Base-by-base conservation (phyloP, 2,113 vertebrate species). In the Physeter macrocephalus region DNA sequence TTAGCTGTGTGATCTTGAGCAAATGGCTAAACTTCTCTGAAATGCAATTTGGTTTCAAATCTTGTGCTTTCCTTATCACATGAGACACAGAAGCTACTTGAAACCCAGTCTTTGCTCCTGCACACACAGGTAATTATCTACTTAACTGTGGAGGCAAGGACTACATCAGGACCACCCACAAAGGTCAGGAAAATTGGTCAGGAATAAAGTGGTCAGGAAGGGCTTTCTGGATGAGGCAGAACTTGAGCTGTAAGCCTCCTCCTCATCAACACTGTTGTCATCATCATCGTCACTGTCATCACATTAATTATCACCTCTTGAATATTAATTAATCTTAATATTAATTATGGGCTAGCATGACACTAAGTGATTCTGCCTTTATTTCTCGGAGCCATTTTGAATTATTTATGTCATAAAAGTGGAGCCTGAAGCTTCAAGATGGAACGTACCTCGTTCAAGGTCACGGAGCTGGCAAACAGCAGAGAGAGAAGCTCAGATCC, bases 231-330 rank as follows among this genome's bases (percentile, higher is more conserved):
- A 27, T 20, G 39, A 67, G n/a, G 20, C 59, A 54, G 43, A n/a
- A 36, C 29, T 39, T 87, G 62, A 69, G 6, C 49, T 46, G 54
- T 29, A 12, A 36, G 15, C 52, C 25, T 27, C 9, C 21, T n/a
- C 11, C 0, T 57, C 34, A 2, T 41, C 1, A 0, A 8, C 49
- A 1, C 7, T 15, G 1, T 5, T 13, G 13, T 12, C 23, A 14
- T 17, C 11, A 1, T 96, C 36, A 31, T 43, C 1, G 11, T 64
- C 36, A 49, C 17, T 8, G 31, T 41, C 5, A 72, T 72, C 12
- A 34, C 34, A 31, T 9, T 49, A 74, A 84, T 49, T 13, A 34
- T 34, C 62, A 66, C 52, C 67, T 72, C 41, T 62, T 8, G 62
- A 87, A 69, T 77, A 8, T 88, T 80, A 82, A 23, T 59, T 43